These are phyloP conservation scores for Cloeon dipterum DNA, from an alignment of 2,888 invertebrate genomes.

Conservation along the genomic window DNA sequence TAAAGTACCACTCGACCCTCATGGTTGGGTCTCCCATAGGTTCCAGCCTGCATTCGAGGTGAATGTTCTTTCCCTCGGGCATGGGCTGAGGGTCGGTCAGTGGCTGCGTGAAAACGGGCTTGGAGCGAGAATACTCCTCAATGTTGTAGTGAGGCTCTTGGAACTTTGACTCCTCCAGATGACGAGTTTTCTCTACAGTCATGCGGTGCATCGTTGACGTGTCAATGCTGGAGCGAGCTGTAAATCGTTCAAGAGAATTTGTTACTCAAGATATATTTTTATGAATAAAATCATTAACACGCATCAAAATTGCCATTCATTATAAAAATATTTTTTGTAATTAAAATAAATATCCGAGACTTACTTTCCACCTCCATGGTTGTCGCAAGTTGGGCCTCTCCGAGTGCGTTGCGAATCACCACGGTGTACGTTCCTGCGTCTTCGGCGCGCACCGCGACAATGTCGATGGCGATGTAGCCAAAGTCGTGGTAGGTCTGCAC, in stretches of 20 bases:
- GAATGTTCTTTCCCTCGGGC: slow-evolving; percentile 72
- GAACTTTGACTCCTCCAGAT: slow-evolving; percentile 64
- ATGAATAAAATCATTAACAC: too few species aligned
- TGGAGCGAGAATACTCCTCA: slow-evolving; percentile 80
- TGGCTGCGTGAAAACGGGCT: slow-evolving; percentile 83
- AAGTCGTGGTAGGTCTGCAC: slow-evolving; percentile 92
- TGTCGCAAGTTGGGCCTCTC: slow-evolving; percentile 64
- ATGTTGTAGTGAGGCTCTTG: slow-evolving; percentile 73
- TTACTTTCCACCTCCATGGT: slow-evolving; percentile 77
- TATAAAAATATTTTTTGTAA: not conserved
- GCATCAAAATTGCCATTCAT: not conserved
- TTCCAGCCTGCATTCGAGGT: slow-evolving; percentile 74
- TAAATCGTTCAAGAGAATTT: slow-evolving; percentile 14
- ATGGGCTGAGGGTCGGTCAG: slow-evolving; percentile 66
- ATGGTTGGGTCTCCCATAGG: slow-evolving; percentile 92
- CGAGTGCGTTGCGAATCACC: slow-evolving; percentile 72
- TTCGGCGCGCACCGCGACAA: slow-evolving; percentile 74
- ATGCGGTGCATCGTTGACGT: slow-evolving; percentile 77
- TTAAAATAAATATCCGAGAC: too few species aligned
- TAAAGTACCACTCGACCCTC: slow-evolving; percentile 90
- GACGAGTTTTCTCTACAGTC: slow-evolving; percentile 66
- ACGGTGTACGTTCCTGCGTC: slow-evolving; percentile 87
- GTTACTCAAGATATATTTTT: not conserved
- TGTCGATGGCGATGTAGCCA: slow-evolving; percentile 89
- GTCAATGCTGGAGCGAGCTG: slow-evolving; percentile 71